Evolutionary conservation across 2,888 invertebrate genomes (phyloP).

Genomic region (Gari tellinella): DNA sequence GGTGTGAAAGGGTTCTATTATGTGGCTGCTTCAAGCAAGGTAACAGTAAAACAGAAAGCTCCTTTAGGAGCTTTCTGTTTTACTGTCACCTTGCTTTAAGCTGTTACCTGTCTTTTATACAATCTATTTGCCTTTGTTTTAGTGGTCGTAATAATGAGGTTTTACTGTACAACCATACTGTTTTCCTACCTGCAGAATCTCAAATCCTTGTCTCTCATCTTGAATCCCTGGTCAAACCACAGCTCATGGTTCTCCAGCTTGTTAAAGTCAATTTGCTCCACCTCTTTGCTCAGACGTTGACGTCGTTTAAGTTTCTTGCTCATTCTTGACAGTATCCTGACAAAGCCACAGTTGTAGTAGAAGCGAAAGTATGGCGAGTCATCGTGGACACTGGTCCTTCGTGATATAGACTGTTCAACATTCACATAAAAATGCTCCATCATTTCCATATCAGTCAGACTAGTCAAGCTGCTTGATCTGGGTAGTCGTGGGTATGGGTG

Average conservation of each 20-base stretch:
- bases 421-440: slow-evolving; percentile 36
- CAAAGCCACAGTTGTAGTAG: slow-evolving; percentile 51
- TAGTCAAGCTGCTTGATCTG: slow-evolving; percentile 31
- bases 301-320: slow-evolving; percentile 47
- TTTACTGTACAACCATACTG: not conserved
- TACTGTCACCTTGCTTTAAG: too few species aligned
- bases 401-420: slow-evolving; percentile 29
- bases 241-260: slow-evolving; percentile 56
- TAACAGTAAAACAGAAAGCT: too few species aligned
- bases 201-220: slow-evolving; percentile 46
- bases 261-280: slow-evolving; percentile 50
- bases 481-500: not conserved
- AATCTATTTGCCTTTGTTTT: too few species aligned
- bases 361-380: slow-evolving; percentile 50
- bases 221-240: slow-evolving; percentile 58
- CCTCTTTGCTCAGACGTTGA: slow-evolving; percentile 34
- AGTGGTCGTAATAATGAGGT: too few species aligned
- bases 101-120: too few species aligned
- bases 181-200: slow-evolving; percentile 59
- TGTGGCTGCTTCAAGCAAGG: too few species aligned
- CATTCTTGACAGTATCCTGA: slow-evolving; percentile 28
- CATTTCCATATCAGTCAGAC: slow-evolving; percentile 19
- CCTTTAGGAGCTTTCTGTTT: too few species aligned
- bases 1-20: too few species aligned
- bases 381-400: slow-evolving; percentile 36